A percentile compares a stretch with the other conserved stretches of the same genome.
These are phyloP conservation scores for Cyclargus thomasi DNA, from an alignment of 1,140 invertebrate species.

Conservation along the genomic window DNA sequence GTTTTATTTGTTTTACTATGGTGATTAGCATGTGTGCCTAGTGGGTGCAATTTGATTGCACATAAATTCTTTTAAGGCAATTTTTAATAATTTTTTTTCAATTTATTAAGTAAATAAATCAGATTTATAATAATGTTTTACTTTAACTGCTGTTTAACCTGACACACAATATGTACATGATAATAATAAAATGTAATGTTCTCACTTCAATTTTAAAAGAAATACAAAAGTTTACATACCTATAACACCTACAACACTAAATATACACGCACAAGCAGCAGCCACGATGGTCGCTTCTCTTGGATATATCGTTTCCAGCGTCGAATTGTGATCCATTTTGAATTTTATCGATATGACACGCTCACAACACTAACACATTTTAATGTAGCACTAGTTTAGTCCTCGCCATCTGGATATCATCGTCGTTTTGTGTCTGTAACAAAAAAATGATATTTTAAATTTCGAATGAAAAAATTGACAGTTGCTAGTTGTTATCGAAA, in stretches of 20 bases:
- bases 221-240: no score
- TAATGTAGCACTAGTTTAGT: constrained; percentile 17
- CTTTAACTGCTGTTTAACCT: no score
- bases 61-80: no score
- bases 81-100: no score
- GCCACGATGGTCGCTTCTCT: constrained; percentile 84
- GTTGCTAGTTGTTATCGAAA: not conserved
- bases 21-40: no score
- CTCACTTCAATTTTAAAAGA: no score
- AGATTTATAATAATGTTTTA: no score
- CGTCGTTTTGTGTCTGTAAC: constrained; percentile 16
- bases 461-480: not conserved
- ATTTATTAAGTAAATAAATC: no score
- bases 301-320: constrained; percentile 75
- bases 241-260: constrained; percentile 84
- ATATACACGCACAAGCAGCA: constrained; percentile 84
- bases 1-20: no score
- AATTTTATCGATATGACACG: constrained; percentile 23
- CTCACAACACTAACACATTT: constrained; percentile 17
- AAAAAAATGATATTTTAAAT: constrained; percentile 9
- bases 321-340: constrained; percentile 42
- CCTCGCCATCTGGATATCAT: constrained; percentile 24
- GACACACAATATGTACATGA: no score
- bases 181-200: no score
- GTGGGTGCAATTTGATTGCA: no score